Conservation (phyloP, 2,113 vertebrate species). For the Columba livia region DNA sequence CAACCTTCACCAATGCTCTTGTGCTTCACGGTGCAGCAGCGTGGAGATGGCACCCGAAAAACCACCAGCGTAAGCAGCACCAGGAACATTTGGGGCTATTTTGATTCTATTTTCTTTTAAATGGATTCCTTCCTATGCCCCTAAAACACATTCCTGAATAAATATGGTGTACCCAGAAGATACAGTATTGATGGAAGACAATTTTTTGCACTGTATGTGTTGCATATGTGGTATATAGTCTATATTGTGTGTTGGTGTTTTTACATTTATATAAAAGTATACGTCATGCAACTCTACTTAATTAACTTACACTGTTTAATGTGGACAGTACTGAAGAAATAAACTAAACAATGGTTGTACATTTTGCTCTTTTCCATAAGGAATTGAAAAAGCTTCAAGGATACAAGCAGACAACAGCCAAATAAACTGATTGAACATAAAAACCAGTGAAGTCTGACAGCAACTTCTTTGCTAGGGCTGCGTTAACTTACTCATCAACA, state of each 20-base stretch:
- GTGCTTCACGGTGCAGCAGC: neutral
- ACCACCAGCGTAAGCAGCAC: neutral
- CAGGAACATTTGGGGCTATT: neutral
- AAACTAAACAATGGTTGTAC: neutral
- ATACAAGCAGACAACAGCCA: conserved; percentile 21
- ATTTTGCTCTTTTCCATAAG: conserved; percentile 39
- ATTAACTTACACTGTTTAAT: conserved; percentile 6
- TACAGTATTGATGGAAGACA: neutral
- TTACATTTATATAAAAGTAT: neutral
- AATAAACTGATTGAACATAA: conserved; percentile 49
- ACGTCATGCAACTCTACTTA: neutral
- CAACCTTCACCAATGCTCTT: neutral
- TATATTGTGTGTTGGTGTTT: conserved; percentile 15
- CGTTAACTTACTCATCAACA: neutral
- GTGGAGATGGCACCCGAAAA: neutral
- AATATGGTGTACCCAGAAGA: neutral
- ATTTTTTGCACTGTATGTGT: conserved; percentile 20
- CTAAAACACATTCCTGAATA: neutral
- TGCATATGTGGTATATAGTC: conserved; percentile 7
- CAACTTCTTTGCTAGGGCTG: neutral
- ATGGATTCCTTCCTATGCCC: neutral
- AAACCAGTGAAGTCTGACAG: neutral
- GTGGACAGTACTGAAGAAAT: conserved; percentile 16
- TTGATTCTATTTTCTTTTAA: neutral
- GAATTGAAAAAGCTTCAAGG: neutral